Conservation (phyloP, 2,888 invertebrate species). For the Mellilla xanthometata region DNA sequence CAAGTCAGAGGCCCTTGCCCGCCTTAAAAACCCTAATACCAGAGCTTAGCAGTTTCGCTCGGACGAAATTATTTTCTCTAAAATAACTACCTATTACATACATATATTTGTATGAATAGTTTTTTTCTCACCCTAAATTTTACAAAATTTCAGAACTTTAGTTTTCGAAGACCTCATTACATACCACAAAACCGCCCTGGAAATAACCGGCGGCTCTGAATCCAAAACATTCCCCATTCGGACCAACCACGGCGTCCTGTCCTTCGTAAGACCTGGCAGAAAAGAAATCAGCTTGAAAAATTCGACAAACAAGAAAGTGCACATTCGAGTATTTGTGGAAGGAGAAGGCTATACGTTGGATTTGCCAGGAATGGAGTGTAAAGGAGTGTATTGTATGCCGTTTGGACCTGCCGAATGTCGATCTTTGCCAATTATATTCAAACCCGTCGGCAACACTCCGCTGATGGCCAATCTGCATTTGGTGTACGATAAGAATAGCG, state of each 20-base stretch:
- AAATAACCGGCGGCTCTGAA: conserved; percentile 54
- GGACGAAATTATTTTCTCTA: too few relatives aligned
- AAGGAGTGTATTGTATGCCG: conserved; percentile 54
- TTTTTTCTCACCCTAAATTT: too few relatives aligned
- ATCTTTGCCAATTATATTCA: conserved; percentile 55
- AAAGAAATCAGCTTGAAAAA: conserved; percentile 72
- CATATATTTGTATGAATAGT: too few relatives aligned
- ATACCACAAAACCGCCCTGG: conserved; percentile 46
- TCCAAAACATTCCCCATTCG: conserved; percentile 65
- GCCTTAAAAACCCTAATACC: too few relatives aligned
- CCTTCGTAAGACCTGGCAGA: conserved; percentile 62
- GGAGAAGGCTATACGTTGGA: conserved; percentile 71
- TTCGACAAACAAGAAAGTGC: conserved; percentile 54
- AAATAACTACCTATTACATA: too few relatives aligned
- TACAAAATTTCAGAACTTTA: conserved; percentile 48
- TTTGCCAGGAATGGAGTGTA: conserved; percentile 53
- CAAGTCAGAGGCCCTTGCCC: too few relatives aligned
- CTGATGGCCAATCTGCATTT: conserved; percentile 55
- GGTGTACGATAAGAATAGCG: conserved; percentile 59
- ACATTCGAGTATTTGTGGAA: conserved; percentile 58
- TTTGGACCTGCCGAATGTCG: conserved; percentile 63
- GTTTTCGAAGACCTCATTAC: conserved; percentile 58
- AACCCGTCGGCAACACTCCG: conserved; percentile 50
- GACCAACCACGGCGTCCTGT: conserved; percentile 56
- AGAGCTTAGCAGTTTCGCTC: too few relatives aligned